Evolutionary conservation across 1,140 invertebrate genomes (phyloP).

Genomic region (Drosophila lini): DNA sequence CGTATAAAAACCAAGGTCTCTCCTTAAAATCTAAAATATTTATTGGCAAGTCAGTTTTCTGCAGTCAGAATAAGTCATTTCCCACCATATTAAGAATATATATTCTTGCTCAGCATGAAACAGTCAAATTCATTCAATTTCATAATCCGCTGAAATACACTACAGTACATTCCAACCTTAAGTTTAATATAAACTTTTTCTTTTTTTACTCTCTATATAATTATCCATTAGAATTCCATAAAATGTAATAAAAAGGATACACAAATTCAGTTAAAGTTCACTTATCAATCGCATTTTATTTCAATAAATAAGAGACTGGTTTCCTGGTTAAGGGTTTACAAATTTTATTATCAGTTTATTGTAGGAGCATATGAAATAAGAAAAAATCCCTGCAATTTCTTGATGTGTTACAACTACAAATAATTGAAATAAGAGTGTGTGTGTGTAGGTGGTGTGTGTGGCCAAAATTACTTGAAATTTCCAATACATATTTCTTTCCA

Average conservation of each 20-base stretch:
- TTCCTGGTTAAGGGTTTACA: constrained; percentile 25
- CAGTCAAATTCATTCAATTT: not conserved
- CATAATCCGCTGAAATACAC: not conserved
- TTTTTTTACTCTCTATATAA: not conserved
- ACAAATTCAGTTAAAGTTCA: not conserved
- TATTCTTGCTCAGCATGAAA: no score
- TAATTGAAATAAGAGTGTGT: constrained; percentile 46
- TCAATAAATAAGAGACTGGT: constrained; percentile 6
- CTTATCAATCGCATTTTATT: not conserved
- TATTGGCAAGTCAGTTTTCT: no score
- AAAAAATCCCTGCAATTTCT: constrained; percentile 76
- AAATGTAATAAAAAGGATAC: not conserved
- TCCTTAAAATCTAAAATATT: no score
- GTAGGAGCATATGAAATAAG: constrained; percentile 59
- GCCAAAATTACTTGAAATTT: constrained; percentile 60
- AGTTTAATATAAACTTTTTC: not conserved
- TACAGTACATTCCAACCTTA: not conserved
- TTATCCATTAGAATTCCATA: not conserved
- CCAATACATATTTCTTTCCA: constrained; percentile 49
- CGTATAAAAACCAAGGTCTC: no score
- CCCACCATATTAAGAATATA: no score
- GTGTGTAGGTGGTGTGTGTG: constrained; percentile 27
- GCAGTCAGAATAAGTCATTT: no score
- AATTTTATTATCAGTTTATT: constrained; percentile 64
- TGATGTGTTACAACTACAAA: constrained; percentile 61